A percentile compares a stretch with the other conserved stretches of the same genome.
Conservation (phyloP, 53 echinoderm and acorn worm species). For the Luidia sarsii region DNA sequence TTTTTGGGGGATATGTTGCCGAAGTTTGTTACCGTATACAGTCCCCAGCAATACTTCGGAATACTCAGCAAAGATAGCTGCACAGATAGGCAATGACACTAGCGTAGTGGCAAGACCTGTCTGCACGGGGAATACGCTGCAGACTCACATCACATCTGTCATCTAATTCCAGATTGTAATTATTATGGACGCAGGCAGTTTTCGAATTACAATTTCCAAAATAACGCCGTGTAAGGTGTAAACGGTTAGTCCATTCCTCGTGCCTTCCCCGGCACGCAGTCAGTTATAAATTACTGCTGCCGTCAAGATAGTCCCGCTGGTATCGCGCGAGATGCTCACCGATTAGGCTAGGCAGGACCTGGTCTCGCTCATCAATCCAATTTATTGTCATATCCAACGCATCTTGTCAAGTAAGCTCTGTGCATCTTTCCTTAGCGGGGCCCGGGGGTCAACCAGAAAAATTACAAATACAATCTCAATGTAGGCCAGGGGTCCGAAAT, state of each 20-base stretch:
- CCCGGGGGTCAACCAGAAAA: too few relatives aligned
- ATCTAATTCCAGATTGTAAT: constrained; percentile 16
- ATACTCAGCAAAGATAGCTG: too few relatives aligned
- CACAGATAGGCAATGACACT: too few relatives aligned
- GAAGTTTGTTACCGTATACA: too few relatives aligned
- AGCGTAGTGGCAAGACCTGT: too few relatives aligned
- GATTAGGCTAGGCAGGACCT: constrained; percentile 16
- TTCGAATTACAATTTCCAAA: constrained; percentile 47
- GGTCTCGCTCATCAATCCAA: constrained; percentile 2
- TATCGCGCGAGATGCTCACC: not conserved
- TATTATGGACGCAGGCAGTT: constrained; percentile 39
- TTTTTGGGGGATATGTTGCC: too few relatives aligned
- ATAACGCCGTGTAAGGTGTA: constrained; percentile 8
- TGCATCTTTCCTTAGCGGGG: too few relatives aligned
- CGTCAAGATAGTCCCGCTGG: not conserved
- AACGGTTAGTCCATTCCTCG: not conserved
- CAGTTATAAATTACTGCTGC: constrained; percentile 3
- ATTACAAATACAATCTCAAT: too few relatives aligned
- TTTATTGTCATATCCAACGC: constrained; percentile 21
- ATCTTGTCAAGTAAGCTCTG: not conserved
- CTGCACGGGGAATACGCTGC: too few relatives aligned
- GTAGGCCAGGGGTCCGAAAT: too few relatives aligned
- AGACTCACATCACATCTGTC: too few relatives aligned
- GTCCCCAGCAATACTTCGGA: too few relatives aligned
- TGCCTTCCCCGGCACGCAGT: not conserved